Evolutionary conservation across 2,888 invertebrate species (phyloP), one percentile per base, ranked within the genome.

Genomic region (Dorcus parallelipipedus): DNA sequence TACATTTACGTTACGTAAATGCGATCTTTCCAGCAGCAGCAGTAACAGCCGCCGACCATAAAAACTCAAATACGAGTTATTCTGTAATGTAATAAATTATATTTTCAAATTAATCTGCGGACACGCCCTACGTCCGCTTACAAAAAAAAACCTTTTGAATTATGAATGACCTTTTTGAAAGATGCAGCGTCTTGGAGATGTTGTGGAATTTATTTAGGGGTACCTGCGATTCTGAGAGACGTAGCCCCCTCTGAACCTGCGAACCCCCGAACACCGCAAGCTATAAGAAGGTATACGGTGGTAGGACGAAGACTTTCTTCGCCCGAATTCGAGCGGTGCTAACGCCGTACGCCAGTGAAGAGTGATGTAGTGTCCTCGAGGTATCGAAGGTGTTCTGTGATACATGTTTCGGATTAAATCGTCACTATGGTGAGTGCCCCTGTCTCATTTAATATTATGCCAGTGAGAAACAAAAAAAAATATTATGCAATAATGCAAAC

Each of bases 231-330:
- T 33, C 26, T 33, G 26, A 5, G 26, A 33, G 20, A 2, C 20
- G 20, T 20, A 20, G 14, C 49, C 62, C 62, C 63, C 60, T 58
- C 49, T 60, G 53, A 49, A 51, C 58, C 63, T 57, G 59, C 60
- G 62, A 60, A 62, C 62, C 61, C 64, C 67, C 26, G 26, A 33
- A 65, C 67, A 61, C 59, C 67, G 61, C 62, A 60, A 64, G 64
- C 58, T 66, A 67, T 67, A 67, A 69, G 67, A 69, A 67, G 63
- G 65, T 61, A 54, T 61, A 58, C 62, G 62, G 47, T 60, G 62
- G 61, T 60, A 65, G 63, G 56, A 63, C 59, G 54, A 65, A 66
- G 66, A 69, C 68, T 69, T 69, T 69, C 68, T 65, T 67, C 56
- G 45, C 26, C 26, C 26, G 26, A 33, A 33, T 33, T 33, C 26